These are phyloP conservation scores for Enteromius thamalakanensis DNA, from an alignment of 2,797 vertebrate genomes.

Conservation along the genomic window DNA sequence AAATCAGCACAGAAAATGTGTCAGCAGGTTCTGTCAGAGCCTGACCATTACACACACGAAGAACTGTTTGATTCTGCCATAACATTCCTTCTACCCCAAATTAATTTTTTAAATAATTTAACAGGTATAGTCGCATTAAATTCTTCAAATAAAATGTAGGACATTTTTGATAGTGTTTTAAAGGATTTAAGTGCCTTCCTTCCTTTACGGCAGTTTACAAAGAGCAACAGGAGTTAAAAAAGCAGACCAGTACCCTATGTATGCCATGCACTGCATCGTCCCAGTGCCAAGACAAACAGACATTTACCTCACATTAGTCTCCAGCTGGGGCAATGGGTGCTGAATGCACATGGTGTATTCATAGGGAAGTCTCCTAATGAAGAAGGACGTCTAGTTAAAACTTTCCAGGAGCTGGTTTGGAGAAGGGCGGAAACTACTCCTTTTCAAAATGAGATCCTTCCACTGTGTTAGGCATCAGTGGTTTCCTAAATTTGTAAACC, in stretches of 20 bases:
- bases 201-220: conserved; percentile 21
- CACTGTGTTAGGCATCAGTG: conserved; percentile 63
- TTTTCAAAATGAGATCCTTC: conserved; percentile 57
- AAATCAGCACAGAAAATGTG: not conserved
- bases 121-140: not conserved
- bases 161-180: not conserved
- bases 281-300: conserved; percentile 63
- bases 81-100: not conserved
- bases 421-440: conserved; percentile 65
- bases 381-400: conserved; percentile 66
- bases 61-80: not conserved
- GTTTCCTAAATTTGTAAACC: conserved; percentile 73
- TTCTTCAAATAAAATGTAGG: not conserved
- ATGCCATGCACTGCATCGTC: conserved; percentile 37
- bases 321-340: conserved; percentile 56
- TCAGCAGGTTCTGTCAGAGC: not conserved
- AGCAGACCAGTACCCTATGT: conserved; percentile 51
- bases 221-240: conserved; percentile 24
- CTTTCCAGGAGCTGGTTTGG: conserved; percentile 68
- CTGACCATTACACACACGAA: not conserved
- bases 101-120: not conserved
- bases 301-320: conserved; percentile 70
- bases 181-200: not conserved
- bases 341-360: conserved; percentile 54
- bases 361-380: conserved; percentile 60